Evolutionary conservation across 1,140 invertebrate genomes (phyloP).

Genomic region (Metaphire vulgaris): DNA sequence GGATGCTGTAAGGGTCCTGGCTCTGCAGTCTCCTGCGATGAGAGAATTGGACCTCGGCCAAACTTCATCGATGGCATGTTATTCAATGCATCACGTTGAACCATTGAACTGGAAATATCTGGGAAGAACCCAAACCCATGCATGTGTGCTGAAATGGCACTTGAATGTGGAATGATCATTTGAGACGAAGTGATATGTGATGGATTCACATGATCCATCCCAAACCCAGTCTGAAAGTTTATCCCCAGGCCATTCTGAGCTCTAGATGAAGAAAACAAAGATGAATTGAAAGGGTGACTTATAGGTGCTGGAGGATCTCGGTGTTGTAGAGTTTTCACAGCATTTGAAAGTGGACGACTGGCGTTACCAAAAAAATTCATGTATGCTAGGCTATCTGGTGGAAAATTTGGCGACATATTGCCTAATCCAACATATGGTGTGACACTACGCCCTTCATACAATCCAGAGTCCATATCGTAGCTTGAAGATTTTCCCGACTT

Average conservation of each 20-base stretch:
- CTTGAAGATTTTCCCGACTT: not conserved
- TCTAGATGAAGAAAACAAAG: not conserved
- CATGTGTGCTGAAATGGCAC: not conserved
- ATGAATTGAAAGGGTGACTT: not conserved
- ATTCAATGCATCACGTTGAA: not conserved
- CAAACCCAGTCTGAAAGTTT: not conserved
- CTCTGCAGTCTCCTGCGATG: not conserved
- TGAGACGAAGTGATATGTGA: not conserved
- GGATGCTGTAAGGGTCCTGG: not conserved
- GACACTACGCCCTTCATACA: not conserved
- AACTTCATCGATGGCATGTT: conserved; percentile 1
- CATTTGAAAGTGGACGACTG: not conserved
- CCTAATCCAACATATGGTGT: not conserved
- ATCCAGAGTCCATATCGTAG: not conserved
- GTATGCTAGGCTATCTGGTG: not conserved
- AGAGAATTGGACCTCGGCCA: not conserved
- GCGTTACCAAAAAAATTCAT: not conserved
- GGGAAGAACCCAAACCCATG: not conserved
- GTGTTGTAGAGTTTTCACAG: not conserved
- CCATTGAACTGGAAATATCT: not conserved
- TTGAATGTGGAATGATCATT: not conserved
- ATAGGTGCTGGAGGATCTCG: not conserved
- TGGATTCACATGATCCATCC: not conserved
- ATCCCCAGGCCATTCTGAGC: not conserved
- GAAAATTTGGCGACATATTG: not conserved